Base-by-base conservation (phyloP, 2,888 invertebrate genomes). In the Andrena haemorrhoa region DNA sequence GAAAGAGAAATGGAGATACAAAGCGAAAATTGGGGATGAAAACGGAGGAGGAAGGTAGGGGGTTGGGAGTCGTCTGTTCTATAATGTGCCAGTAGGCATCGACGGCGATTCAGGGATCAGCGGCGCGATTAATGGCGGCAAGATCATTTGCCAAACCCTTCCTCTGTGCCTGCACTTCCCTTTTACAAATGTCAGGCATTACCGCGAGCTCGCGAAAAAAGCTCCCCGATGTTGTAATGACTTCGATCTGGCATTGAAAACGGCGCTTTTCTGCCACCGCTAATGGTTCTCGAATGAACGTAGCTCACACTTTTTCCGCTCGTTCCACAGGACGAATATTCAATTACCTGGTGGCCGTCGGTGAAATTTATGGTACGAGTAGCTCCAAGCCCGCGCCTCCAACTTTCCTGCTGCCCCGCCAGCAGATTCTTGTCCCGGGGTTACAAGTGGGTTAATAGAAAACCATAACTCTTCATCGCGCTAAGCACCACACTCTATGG, bases 51-150 rank as follows among this genome's bases (percentile, higher is more conserved):
- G 31, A 33, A 4, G 23, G 16, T 2, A 53, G 31, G 16, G 41
- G 53, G 33, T 23, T 29, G 65, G 53, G 53, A 81, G 77, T 33
- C 64, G 70, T 68, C 81, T 82, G 75, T 70, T 86, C 68, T 60
- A 64, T 73, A 47, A 64, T 58, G 51, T 68, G 66, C 74, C 61
- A 81, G 78, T 82, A 85, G 86, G 75, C 86, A 86, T 86, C 75
- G 85, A 73, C 79, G 75, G 70, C 81, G 82, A 81, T 86, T 84
- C 79, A 66, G 76, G 75, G 78, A 84, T 87, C 87, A 82, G 49
- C 73, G 79, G 71, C 60, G 86, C 88, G 87, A 87, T 90, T 89
- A 90, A 90, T 88, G 81, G 75, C 76, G 66, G 65, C 79, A 73
- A 83, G 85, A 86, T 82, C 87, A 78, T 83, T 82, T 83, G 82